phyloP scores from a whole-genome alignment of 2,797 vertebrate species.

The Microctenopoma steveboyesi region DNA sequence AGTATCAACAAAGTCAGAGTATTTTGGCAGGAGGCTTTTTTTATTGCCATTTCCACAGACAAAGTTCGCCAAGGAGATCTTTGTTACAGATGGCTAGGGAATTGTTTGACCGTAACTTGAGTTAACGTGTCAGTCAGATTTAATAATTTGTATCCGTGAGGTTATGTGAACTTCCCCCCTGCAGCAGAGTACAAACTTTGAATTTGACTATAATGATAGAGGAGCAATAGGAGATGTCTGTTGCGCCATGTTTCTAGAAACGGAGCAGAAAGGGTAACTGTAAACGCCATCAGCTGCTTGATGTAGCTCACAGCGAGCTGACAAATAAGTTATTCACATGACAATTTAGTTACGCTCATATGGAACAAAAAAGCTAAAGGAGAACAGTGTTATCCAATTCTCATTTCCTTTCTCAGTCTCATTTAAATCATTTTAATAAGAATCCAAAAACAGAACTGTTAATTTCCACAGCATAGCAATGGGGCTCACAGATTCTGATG shows the following conservation, averaged over 20 bases:
- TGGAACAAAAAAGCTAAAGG: neutral
- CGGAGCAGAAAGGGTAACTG: constrained; percentile 11
- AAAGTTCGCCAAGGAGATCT: constrained; percentile 72
- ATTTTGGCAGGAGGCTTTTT: constrained; percentile 58
- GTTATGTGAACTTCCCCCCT: constrained; percentile 71
- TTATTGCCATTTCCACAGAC: constrained; percentile 63
- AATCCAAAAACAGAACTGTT: constrained; percentile 15
- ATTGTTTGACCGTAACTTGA: constrained; percentile 67
- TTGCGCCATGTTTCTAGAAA: constrained; percentile 40
- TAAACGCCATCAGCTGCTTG: constrained; percentile 21
- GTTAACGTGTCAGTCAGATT: constrained; percentile 73
- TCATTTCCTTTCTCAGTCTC: no score
- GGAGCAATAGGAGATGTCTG: constrained; percentile 38
- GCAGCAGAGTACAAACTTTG: constrained; percentile 49
- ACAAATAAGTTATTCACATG: constrained; percentile 15
- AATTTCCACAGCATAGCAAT: constrained; percentile 13
- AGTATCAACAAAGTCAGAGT: constrained; percentile 70
- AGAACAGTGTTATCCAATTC: neutral
- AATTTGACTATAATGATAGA: constrained; percentile 47
- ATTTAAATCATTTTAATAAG: constrained; percentile 4
- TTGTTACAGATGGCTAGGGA: constrained; percentile 66
- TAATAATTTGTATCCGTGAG: constrained; percentile 70
- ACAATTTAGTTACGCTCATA: neutral
- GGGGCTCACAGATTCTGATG: constrained; percentile 7
- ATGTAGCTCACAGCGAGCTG: constrained; percentile 7